A percentile compares a stretch with the other conserved stretches of the same genome.
These are phyloP conservation scores for Oplegnathus fasciatus DNA, from an alignment of 2,113 vertebrate genomes.

Conservation along the genomic window DNA sequence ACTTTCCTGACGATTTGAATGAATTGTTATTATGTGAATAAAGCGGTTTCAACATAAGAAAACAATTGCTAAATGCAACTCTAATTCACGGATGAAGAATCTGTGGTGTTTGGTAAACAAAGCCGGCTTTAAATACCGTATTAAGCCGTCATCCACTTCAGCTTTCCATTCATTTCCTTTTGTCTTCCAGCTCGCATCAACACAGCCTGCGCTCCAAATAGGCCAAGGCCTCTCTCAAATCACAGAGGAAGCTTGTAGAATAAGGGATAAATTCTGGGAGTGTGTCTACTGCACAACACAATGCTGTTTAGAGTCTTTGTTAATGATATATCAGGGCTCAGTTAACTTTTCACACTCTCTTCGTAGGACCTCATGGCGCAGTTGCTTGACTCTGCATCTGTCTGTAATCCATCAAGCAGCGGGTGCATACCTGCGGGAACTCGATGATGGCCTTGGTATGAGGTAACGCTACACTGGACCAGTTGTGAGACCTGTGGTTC, in stretches of 20 bases:
- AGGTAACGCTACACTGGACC: slow-evolving; percentile 74
- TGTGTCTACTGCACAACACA: slow-evolving; percentile 4
- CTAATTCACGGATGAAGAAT: slow-evolving; percentile 50
- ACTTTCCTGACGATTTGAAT: slow-evolving; percentile 52
- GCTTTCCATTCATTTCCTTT: slow-evolving; percentile 63
- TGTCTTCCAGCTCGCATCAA: slow-evolving; percentile 45
- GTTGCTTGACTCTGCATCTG: slow-evolving; percentile 72
- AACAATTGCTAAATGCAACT: slow-evolving; percentile 48
- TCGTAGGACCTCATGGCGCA: slow-evolving; percentile 28
- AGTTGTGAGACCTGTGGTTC: slow-evolving; percentile 19
- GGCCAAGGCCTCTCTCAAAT: slow-evolving; percentile 55
- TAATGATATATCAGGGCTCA: slow-evolving; percentile 41
- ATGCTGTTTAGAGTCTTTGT: slow-evolving; percentile 26
- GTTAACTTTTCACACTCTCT: slow-evolving; percentile 49
- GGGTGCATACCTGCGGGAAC: slow-evolving; percentile 64
- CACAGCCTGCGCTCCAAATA: slow-evolving; percentile 54
- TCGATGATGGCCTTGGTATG: slow-evolving; percentile 71
- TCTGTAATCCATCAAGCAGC: slow-evolving; percentile 76
- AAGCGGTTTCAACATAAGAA: slow-evolving; percentile 16
- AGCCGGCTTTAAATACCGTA: slow-evolving; percentile 51
- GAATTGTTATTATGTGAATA: slow-evolving; percentile 47
- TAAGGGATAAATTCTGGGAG: slow-evolving; percentile 9
- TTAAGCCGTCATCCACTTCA: slow-evolving; percentile 53
- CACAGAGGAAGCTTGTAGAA: slow-evolving; percentile 43
- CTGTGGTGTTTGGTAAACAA: slow-evolving; percentile 45